Conservation (phyloP, 2,113 vertebrate genomes). For the Sus scrofa region DNA sequence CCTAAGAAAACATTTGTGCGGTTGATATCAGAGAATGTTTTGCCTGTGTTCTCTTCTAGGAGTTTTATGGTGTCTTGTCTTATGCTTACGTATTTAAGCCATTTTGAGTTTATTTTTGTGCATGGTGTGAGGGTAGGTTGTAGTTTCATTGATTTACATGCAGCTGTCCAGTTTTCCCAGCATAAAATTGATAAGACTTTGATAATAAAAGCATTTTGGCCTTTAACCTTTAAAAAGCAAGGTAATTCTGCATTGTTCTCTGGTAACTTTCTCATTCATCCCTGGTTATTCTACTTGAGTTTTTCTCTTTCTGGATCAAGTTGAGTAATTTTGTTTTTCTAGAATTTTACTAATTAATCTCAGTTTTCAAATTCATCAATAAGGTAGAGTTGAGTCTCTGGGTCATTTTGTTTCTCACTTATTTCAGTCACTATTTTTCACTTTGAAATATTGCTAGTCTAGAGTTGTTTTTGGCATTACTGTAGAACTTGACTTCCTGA, state of each 20-base stretch:
- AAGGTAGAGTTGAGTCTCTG: background rate
- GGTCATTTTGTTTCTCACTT: background rate
- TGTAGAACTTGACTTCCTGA: background rate
- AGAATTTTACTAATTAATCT: background rate
- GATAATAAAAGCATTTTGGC: background rate
- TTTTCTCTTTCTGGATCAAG: background rate
- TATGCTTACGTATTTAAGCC: no score
- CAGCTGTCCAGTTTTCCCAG: no score
- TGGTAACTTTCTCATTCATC: background rate
- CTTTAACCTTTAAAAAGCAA: background rate
- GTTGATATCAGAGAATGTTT: no score
- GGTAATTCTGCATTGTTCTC: background rate
- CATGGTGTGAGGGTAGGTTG: no score
- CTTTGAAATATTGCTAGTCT: background rate
- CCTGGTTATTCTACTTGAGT: background rate
- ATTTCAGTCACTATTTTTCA: background rate
- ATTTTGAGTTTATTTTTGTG: no score
- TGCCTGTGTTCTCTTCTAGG: no score
- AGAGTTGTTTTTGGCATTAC: background rate
- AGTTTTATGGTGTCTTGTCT: no score
- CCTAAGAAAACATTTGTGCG: no score
- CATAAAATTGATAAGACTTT: background rate
- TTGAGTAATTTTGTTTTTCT: background rate
- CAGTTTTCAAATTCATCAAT: constrained; percentile 22
- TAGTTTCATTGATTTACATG: no score